A percentile compares a stretch with the other conserved stretches of the same genome.
phyloP scores from a whole-genome alignment of 1,140 invertebrate species.

The Leucophenga varia region DNA sequence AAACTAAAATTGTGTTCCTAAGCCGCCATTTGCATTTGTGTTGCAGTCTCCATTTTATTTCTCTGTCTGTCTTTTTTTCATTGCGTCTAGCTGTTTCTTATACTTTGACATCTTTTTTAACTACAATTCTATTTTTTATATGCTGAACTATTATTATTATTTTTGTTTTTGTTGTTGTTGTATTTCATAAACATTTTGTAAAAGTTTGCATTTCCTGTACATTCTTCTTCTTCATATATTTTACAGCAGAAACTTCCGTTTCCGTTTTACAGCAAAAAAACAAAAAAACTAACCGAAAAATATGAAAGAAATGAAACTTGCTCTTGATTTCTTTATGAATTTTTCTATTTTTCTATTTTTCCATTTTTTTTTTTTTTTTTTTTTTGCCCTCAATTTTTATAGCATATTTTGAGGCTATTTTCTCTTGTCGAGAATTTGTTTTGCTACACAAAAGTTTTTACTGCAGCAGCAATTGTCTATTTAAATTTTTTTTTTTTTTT shows the following conservation, averaged over 20 bases:
- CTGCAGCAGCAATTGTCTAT: neutral
- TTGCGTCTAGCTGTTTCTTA: too few species aligned
- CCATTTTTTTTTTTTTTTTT: conserved; percentile 6
- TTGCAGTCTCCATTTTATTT: neutral
- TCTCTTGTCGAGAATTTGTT: conserved; percentile 14
- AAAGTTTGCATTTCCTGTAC: conserved; percentile 49
- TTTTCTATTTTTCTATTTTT: conserved; percentile 1
- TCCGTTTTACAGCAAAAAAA: conserved; percentile 34
- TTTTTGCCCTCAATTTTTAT: neutral
- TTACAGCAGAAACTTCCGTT: conserved; percentile 46
- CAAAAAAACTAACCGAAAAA: conserved; percentile 42
- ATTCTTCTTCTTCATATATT: conserved; percentile 44
- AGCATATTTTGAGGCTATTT: conserved; percentile 11
- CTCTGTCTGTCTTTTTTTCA: conserved; percentile 14
- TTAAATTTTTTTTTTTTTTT: neutral
- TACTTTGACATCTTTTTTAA: conserved; percentile 11
- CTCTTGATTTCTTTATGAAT: conserved; percentile 7
- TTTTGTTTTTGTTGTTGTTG: conserved; percentile 6
- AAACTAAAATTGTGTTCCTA: too few species aligned
- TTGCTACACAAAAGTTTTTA: too few species aligned
- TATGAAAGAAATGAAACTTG: too few species aligned
- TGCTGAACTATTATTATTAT: conserved; percentile 17
- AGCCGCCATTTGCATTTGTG: too few species aligned
- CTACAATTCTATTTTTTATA: conserved; percentile 7
- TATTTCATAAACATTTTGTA: conserved; percentile 14